Evolutionary conservation across 2,797 vertebrate species (phyloP).

Genomic region (Dermochelys coriacea): DNA sequence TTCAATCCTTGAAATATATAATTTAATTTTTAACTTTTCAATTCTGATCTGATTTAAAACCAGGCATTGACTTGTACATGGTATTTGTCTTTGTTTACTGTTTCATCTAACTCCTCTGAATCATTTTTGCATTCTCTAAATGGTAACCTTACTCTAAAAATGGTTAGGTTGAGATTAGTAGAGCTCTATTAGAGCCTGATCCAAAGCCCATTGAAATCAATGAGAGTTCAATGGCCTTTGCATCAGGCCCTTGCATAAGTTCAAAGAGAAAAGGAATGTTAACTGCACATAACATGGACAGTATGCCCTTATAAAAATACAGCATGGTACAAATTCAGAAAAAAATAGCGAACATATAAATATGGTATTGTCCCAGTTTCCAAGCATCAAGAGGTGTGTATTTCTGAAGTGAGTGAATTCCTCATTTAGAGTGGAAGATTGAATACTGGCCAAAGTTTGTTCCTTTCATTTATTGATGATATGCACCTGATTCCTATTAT

Average conservation of each 20-base stretch:
- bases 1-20: background rate
- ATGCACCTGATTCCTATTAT: background rate
- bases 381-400: background rate
- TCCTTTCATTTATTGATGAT: background rate
- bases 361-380: background rate
- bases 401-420: background rate
- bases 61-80: background rate
- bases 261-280: background rate
- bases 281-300: background rate
- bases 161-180: background rate
- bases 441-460: background rate
- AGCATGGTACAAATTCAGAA: background rate
- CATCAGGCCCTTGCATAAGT: background rate
- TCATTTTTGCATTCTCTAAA: background rate
- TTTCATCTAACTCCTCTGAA: background rate
- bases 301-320: background rate
- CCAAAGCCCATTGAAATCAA: background rate
- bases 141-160: background rate
- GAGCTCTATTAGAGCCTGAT: background rate
- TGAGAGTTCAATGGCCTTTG: background rate
- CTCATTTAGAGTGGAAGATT: background rate
- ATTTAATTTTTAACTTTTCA: background rate
- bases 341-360: background rate
- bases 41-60: background rate
- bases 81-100: background rate